Base-by-base conservation (phyloP, 2,888 invertebrate species). In the Helleia helle region DNA sequence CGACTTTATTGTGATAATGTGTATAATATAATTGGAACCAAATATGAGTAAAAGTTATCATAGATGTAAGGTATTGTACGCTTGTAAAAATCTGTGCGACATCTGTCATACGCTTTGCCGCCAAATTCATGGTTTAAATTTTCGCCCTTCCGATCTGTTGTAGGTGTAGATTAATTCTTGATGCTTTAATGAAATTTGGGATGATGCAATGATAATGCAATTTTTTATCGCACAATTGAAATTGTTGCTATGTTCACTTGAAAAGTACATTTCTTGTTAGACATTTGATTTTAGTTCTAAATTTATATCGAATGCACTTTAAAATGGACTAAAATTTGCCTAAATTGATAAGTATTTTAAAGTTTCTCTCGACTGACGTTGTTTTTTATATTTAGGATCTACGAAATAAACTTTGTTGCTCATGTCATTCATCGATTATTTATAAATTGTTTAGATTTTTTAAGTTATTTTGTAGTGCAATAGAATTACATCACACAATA, bases 351-450 rank as follows among this genome's bases (percentile, higher is more conserved):
- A 22, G 14, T 7, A 34, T 36, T 38, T n/a, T n/a, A n/a, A n/a
- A n/a, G n/a, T n/a, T n/a, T n/a, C n/a, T n/a, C n/a, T n/a, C n/a
- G n/a, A 40, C 41, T 46, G 40, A 47, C 38, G 44, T 47, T 43
- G 44, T 52, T 41, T 38, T 44, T 46, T 45, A 26, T 39, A 49
- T 22, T n/a, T 26, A 26, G 2, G 22, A 18, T n/a, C n/a, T 34
- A 12, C 34, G 34, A 34, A 18, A 31, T 15, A 17, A 11, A 34
- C 34, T 12, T 52, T 54, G 51, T 62, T 71, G 77, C 77, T 80
- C 80, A 80, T 74, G 56, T 68, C 62, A 61, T 59, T 50, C 58
- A 56, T 65, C 75, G 79, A 80, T 73, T 79, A 79, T 67, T 51
- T 70, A 65, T 58, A 63, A 58, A 36, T 45, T 42, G 41, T 58